Evolutionary conservation across 2,113 vertebrate genomes (phyloP).

Genomic region (Arothron firmamentum): DNA sequence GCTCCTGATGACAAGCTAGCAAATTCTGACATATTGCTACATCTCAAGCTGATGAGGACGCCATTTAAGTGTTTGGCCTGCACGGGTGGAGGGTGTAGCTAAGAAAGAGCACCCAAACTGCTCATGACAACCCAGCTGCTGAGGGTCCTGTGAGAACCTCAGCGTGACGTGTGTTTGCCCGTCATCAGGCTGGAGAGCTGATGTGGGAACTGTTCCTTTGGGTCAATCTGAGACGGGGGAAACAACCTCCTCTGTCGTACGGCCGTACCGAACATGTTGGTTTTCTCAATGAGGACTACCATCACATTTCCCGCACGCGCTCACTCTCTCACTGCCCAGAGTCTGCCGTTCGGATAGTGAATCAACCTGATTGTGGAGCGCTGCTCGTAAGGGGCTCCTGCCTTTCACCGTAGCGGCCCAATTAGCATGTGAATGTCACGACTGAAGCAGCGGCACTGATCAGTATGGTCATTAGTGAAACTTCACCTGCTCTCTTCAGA

Average conservation of each 20-base stretch:
- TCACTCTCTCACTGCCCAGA: neutral
- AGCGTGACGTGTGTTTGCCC: no score
- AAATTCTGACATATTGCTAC: neutral
- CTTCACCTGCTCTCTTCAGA: slow-evolving; percentile 5
- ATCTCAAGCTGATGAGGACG: neutral
- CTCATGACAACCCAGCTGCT: no score
- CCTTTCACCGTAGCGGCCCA: slow-evolving; percentile 44
- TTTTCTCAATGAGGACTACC: no score
- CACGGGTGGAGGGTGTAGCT: no score
- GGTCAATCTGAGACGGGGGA: no score
- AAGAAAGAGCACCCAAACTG: no score
- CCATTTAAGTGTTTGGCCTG: neutral
- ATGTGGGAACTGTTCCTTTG: no score
- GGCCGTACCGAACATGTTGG: no score
- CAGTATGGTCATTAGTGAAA: slow-evolving; percentile 62
- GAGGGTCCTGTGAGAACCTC: no score
- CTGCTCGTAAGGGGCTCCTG: slow-evolving; percentile 32
- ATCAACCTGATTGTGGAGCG: slow-evolving; percentile 34
- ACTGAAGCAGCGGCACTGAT: slow-evolving; percentile 51
- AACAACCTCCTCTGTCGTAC: no score
- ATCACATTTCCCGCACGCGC: neutral
- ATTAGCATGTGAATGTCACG: slow-evolving; percentile 59
- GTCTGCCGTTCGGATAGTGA: neutral
- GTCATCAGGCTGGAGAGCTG: no score
- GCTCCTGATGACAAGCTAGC: no score